These are phyloP conservation scores for Fregetta grallaria DNA, from an alignment of 2,113 vertebrate species.

Conservation along the genomic window DNA sequence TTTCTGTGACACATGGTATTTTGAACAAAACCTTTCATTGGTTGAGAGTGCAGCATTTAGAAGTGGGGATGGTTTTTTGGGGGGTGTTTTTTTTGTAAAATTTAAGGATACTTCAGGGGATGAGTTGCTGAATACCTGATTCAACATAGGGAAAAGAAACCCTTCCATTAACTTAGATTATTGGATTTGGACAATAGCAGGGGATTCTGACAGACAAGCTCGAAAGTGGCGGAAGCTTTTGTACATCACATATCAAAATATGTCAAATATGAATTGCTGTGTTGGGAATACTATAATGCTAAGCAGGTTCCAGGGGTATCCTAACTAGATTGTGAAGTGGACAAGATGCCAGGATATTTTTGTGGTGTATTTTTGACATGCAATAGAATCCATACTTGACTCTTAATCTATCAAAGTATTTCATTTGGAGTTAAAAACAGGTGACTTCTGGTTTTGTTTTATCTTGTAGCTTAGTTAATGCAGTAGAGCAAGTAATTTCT, in stretches of 20 bases:
- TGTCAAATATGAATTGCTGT: neutral
- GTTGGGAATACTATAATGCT: neutral
- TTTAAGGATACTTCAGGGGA: neutral
- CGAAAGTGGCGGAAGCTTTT: neutral
- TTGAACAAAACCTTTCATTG: neutral
- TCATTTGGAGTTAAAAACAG: neutral
- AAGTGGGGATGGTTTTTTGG: neutral
- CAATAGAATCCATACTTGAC: neutral
- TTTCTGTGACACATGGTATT: neutral
- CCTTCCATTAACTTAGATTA: neutral
- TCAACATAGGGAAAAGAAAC: neutral
- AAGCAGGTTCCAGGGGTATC: neutral
- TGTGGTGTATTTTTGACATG: neutral
- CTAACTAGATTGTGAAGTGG: neutral
- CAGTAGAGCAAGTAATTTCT: neutral
- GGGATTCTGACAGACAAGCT: neutral
- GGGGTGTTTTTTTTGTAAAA: neutral
- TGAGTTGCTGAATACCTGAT: neutral
- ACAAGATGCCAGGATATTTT: neutral
- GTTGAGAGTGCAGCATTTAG: neutral
- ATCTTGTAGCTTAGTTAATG: neutral
- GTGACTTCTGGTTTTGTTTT: neutral
- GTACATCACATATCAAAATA: neutral
- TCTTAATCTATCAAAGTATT: neutral
- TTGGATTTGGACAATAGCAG: neutral